phyloP scores from a whole-genome alignment of 2,113 vertebrate species.

The Rhizomys pruinosus region DNA sequence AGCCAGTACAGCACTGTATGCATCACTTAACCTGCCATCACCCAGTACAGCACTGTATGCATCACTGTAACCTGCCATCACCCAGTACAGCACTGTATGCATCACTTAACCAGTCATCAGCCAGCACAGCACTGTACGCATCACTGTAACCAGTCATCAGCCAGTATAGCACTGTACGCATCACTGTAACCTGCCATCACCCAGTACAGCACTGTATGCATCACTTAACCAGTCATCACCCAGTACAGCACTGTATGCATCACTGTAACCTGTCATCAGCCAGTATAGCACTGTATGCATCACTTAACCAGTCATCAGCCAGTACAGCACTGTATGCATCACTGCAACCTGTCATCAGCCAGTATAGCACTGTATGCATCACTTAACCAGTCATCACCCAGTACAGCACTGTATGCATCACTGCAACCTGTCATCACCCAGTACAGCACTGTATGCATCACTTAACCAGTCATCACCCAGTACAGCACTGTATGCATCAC shows the following conservation, averaged over 20 bases:
- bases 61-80: slow-evolving; percentile 6
- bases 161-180: not conserved
- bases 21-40: not conserved
- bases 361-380: not conserved
- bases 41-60: not conserved
- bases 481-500: not conserved
- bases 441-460: not conserved
- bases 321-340: not conserved
- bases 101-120: slow-evolving; percentile 5
- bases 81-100: not conserved
- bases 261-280: slow-evolving; percentile 17
- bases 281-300: not conserved
- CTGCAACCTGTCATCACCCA: not conserved
- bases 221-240: slow-evolving; percentile 21
- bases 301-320: slow-evolving; percentile 12
- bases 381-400: not conserved
- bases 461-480: not conserved
- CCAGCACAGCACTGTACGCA: not conserved
- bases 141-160: slow-evolving; percentile 20
- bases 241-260: not conserved
- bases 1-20: not conserved
- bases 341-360: slow-evolving; percentile 3
- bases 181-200: slow-evolving; percentile 22
- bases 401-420: not conserved
- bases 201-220: not conserved